Evolutionary conservation across 1,140 invertebrate genomes (phyloP).

Genomic region (Drosophila triauraria): DNA sequence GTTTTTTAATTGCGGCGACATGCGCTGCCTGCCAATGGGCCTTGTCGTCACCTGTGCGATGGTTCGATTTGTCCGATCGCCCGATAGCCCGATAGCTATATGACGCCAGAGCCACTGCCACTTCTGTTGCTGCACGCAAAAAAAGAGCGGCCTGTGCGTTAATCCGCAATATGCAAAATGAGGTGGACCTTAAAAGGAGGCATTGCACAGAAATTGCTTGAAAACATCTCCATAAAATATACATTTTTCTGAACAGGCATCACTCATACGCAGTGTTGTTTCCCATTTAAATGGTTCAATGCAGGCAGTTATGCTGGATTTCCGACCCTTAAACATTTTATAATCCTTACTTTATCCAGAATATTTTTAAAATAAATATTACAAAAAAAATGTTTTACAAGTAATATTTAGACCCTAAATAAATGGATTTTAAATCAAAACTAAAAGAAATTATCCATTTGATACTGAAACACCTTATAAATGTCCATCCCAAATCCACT

Average conservation of each 20-base stretch:
- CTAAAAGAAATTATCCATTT: too few species aligned
- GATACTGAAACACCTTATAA: background rate
- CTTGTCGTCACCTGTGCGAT: slow-evolving; percentile 63
- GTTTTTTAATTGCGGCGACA: slow-evolving; percentile 80
- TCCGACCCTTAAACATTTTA: too few species aligned
- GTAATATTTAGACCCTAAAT: too few species aligned
- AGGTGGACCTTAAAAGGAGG: slow-evolving; percentile 15
- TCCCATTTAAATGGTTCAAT: background rate
- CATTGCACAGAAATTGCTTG: background rate
- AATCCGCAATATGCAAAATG: slow-evolving; percentile 49
- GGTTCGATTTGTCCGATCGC: slow-evolving; percentile 55
- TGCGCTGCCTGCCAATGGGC: slow-evolving; percentile 71
- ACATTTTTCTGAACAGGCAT: background rate
- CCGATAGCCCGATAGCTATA: slow-evolving; percentile 59
- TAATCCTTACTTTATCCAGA: background rate
- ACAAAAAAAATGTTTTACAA: too few species aligned
- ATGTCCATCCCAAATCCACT: slow-evolving; percentile 15
- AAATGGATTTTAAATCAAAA: too few species aligned
- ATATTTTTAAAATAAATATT: background rate
- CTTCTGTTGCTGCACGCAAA: slow-evolving; percentile 47
- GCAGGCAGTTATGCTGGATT: rapidly evolving
- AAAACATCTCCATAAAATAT: background rate
- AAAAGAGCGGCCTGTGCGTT: slow-evolving; percentile 52
- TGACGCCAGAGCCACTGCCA: slow-evolving; percentile 29
- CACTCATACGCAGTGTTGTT: slow-evolving; percentile 24